Conservation (phyloP, 2,797 vertebrate species). For the Pseudotriccus pelzelni region DNA sequence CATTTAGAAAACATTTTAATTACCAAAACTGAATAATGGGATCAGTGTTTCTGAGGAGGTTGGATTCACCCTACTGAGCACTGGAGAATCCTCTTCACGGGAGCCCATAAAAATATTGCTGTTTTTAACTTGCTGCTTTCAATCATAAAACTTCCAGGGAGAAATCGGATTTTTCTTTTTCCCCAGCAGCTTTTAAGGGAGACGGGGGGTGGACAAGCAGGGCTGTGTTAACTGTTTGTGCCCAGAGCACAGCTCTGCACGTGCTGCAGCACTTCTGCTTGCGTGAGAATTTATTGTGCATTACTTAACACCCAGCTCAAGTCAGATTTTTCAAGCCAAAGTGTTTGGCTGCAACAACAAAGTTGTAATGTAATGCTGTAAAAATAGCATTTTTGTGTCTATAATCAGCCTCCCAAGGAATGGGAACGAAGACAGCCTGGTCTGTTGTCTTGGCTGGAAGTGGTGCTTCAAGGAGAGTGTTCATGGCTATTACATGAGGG, state of each 20-base stretch:
- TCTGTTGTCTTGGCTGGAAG: neutral
- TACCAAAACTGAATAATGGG: slow-evolving; percentile 34
- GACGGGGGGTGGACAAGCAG: neutral
- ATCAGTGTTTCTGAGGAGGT: slow-evolving; percentile 41
- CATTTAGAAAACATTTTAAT: slow-evolving; percentile 62
- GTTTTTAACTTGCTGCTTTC: slow-evolving; percentile 20
- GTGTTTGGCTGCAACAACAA: slow-evolving; percentile 5
- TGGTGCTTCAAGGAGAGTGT: neutral
- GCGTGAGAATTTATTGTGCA: neutral
- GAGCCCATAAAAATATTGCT: slow-evolving; percentile 40
- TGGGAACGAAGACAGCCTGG: neutral
- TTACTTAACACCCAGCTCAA: neutral
- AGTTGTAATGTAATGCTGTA: neutral
- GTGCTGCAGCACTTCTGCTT: neutral
- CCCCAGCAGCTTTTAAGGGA: slow-evolving; percentile 12
- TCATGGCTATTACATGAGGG: neutral
- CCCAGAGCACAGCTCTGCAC: neutral
- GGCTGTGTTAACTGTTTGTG: neutral
- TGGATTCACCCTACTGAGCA: slow-evolving; percentile 19
- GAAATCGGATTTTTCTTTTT: neutral
- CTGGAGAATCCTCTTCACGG: slow-evolving; percentile 28
- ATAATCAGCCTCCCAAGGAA: neutral
- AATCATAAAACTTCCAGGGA: slow-evolving; percentile 22
- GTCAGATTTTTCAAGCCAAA: slow-evolving; percentile 5
- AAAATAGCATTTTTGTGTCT: slow-evolving; percentile 4